Percentiles rank a stretch among this genome's conserved stretches.
phyloP scores from a whole-genome alignment of 2,113 vertebrate genomes.

The Periophthalmus modestus region DNA sequence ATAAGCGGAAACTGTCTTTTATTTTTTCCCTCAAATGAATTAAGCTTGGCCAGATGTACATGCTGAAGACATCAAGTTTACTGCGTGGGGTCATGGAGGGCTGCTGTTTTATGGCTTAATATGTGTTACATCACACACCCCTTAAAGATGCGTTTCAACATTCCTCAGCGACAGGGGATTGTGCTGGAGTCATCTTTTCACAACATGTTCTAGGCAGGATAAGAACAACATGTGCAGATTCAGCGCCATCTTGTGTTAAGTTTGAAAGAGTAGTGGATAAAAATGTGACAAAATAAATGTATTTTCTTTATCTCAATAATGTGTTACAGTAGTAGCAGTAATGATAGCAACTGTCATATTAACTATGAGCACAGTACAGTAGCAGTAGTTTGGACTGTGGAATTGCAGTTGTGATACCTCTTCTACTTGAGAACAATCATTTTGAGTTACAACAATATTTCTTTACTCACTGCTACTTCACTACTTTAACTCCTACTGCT shows the following conservation, averaged over 20 bases:
- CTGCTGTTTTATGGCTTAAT: conserved; percentile 33
- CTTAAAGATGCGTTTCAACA: conserved; percentile 23
- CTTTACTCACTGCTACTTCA: background rate
- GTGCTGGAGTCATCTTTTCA: conserved; percentile 24
- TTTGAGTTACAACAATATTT: background rate
- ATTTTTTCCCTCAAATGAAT: conserved; percentile 53
- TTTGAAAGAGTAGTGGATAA: background rate
- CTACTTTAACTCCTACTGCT: background rate
- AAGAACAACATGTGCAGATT: background rate
- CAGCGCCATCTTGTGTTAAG: conserved; percentile 49
- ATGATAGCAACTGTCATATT: background rate
- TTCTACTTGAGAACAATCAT: background rate
- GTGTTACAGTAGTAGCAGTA: background rate
- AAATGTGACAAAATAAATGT: background rate
- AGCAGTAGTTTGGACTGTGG: background rate
- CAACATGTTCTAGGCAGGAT: conserved; percentile 11
- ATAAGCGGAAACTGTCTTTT: conserved; percentile 58
- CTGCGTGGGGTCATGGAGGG: conserved; percentile 27
- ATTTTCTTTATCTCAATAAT: background rate
- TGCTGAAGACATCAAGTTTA: conserved; percentile 35
- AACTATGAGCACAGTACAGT: background rate
- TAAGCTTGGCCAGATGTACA: conserved; percentile 62
- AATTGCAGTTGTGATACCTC: no score
- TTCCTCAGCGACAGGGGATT: conserved; percentile 22
- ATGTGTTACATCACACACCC: conserved; percentile 35